Evolutionary conservation across 2,113 vertebrate species (phyloP).

Genomic region (Hylia prasina): DNA sequence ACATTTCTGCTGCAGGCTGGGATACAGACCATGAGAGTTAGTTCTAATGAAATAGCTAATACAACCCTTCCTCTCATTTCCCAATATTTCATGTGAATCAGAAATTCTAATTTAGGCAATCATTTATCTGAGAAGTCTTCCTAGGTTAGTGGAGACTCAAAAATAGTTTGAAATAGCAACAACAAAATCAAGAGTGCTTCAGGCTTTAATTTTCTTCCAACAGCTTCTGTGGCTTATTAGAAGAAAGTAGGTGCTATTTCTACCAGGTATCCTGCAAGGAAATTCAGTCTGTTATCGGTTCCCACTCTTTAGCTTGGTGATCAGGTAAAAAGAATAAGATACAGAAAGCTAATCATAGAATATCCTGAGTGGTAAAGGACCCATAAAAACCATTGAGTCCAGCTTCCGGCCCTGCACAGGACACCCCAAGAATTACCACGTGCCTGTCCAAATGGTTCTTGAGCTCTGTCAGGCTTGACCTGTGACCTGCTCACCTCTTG

Average conservation of each 20-base stretch:
- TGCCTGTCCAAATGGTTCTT: neutral
- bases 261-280: neutral
- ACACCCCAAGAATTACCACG: neutral
- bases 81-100: conserved; percentile 43
- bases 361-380: neutral
- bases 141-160: conserved; percentile 22
- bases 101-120: conserved; percentile 39
- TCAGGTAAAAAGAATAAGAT: neutral
- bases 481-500: neutral
- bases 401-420: neutral
- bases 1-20: conserved; percentile 49
- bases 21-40: conserved; percentile 3
- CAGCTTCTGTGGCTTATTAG: neutral
- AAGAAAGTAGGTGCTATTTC: neutral
- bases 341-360: neutral
- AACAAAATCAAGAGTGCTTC: neutral
- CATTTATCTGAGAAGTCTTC: conserved; percentile 23
- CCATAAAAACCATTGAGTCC: neutral
- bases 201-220: conserved; percentile 14
- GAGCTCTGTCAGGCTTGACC: neutral
- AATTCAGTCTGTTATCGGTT: neutral
- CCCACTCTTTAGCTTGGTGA: neutral
- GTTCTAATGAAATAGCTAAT: conserved; percentile 44
- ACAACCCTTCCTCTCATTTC: conserved; percentile 45
- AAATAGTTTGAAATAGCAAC: conserved; percentile 15